These are phyloP conservation scores for Grantiella picta DNA, from an alignment of 2,113 vertebrate species.

Conservation along the genomic window DNA sequence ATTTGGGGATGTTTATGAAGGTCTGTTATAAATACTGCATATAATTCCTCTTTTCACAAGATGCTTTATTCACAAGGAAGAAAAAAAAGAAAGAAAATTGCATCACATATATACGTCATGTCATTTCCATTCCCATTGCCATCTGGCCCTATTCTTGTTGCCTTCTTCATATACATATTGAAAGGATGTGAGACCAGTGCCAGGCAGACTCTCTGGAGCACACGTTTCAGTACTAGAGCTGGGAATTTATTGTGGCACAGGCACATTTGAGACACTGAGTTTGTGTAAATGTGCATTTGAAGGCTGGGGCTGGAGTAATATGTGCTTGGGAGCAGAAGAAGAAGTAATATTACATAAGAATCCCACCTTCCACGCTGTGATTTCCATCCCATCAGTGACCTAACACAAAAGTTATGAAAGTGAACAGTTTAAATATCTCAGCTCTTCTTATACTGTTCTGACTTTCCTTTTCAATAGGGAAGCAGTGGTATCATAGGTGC, in stretches of 20 bases:
- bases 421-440: neutral
- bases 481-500: neutral
- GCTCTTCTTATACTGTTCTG: neutral
- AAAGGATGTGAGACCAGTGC: conserved; percentile 21
- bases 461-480: neutral
- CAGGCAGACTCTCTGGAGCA: neutral
- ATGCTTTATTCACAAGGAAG: conserved; percentile 59
- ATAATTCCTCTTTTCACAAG: conserved; percentile 71
- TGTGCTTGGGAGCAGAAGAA: neutral
- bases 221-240: neutral
- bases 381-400: no score
- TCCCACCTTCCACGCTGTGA: neutral
- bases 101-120: conserved; percentile 57
- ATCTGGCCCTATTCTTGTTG: conserved; percentile 49
- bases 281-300: neutral
- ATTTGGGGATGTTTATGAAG: conserved; percentile 76
- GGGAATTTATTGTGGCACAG: neutral
- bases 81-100: conserved; percentile 49
- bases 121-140: conserved; percentile 60
- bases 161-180: neutral
- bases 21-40: conserved; percentile 68
- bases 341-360: neutral
- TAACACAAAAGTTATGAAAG: neutral
- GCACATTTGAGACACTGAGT: neutral
- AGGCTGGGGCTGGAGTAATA: neutral